Conservation (phyloP, 53 echinoderm and acorn worm genomes). For the Holothuria scabra region DNA sequence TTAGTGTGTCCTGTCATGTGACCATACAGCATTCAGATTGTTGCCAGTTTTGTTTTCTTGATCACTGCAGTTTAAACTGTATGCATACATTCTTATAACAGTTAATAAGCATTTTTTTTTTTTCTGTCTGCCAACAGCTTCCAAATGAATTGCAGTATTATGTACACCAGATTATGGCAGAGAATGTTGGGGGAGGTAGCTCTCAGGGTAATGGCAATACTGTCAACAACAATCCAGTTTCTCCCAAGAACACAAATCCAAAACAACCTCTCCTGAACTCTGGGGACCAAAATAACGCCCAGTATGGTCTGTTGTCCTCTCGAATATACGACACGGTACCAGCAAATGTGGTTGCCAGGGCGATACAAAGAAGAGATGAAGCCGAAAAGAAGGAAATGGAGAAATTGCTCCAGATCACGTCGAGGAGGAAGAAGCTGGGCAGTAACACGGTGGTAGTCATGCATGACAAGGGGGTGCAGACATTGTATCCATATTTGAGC, state of each 20-base stretch:
- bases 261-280: conserved; percentile 81
- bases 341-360: conserved; percentile 87
- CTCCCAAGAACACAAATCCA: conserved; percentile 54
- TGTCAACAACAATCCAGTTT: conserved; percentile 46
- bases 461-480: conserved; percentile 96
- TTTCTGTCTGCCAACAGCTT: conserved; percentile 65
- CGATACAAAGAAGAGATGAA: conserved; percentile 92
- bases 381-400: conserved; percentile 95
- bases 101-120: background rate
- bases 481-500: conserved; percentile 51
- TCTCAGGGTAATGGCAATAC: conserved; percentile 34
- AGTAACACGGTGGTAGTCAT: conserved; percentile 65
- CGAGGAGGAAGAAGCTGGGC: conserved; percentile 60
- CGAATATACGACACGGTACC: conserved; percentile 95
- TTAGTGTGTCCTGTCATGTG: no score
- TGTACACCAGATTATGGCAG: conserved; percentile 98
- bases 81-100: no score
- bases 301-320: conserved; percentile 72
- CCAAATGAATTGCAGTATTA: conserved; percentile 99
- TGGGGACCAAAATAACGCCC: conserved; percentile 40
- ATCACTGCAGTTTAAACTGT: no score
- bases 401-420: conserved; percentile 76
- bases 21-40: no score
- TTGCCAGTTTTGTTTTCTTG: no score
- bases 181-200: conserved; percentile 63